Conservation (phyloP, 2,113 vertebrate species). For the Phodopus roborovskii region DNA sequence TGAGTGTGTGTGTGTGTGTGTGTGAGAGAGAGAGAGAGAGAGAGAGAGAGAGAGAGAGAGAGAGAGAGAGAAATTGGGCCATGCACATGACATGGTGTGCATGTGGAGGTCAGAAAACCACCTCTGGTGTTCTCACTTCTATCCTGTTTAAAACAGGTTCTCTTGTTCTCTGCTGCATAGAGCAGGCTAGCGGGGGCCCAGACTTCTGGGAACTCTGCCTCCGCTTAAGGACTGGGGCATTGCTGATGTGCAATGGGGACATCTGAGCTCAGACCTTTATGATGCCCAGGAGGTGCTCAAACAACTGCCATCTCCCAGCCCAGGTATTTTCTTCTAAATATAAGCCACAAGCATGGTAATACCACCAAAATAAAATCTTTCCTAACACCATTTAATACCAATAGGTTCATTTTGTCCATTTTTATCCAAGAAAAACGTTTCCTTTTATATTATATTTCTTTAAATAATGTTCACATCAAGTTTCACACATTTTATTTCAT, state of each 20-base stretch:
- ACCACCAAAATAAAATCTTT: background rate
- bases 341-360: background rate
- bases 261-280: background rate
- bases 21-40: no score
- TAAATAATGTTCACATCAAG: background rate
- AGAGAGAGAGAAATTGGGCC: background rate
- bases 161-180: background rate
- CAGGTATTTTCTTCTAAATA: background rate
- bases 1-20: background rate
- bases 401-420: background rate
- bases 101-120: background rate
- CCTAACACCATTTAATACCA: background rate
- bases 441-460: background rate
- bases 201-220: background rate
- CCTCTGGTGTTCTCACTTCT: background rate
- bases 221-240: background rate
- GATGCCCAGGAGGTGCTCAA: background rate
- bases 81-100: background rate
- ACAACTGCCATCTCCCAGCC: no score
- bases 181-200: background rate
- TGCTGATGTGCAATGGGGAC: background rate
- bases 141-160: background rate
- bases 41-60: no score
- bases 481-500: background rate
- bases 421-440: background rate